Evolutionary conservation across 2,888 invertebrate species (phyloP), one percentile per base, ranked within the genome.

Genomic region (Clitarchus hookeri): DNA sequence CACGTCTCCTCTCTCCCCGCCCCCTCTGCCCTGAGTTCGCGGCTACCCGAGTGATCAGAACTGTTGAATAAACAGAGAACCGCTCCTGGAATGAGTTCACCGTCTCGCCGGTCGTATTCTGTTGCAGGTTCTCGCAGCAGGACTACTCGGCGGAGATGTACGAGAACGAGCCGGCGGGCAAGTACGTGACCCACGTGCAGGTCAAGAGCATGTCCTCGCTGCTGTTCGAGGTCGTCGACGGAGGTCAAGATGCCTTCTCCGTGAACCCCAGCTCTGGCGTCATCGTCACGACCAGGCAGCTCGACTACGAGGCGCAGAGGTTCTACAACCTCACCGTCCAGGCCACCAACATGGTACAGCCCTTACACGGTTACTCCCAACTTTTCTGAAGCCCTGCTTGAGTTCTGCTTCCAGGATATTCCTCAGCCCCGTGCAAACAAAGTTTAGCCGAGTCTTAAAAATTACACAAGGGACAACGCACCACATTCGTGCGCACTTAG

Each of bases 231-330:
- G 95, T 98, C 88, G 91, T 94, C 78, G 93, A 93, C 84, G 97
- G 97, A n/a, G 91, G 91, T n/a, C 94, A 93, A 86, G 95, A 95
- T 87, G 93, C 94, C 86, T 97, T 98, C 92, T 93, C 95, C 87
- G 94, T 98, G 85, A 97, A 97, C 91, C 97, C 98, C 0, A 96
- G 96, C 88, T 96, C 97, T 25, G 98, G 98, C 4, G 95, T 96
- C 53, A 94, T 98, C 86, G 93, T 95, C 85, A 95, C 96, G 4
- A 95, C 95, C 90, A 94, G 94, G 89, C 93, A 94, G 87, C 93
- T 98, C 87, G 98, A 98, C 92, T 97, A 96, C 91, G 98, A 98
- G 92, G 92, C 92, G 77, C 93, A 92, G 27, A 94, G 94, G 91
- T 94, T 95, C 87, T 97, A 96, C 91, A 97, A 98, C 91, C 92